Conservation (phyloP, 2,113 vertebrate genomes). For the Cyanistes caeruleus region DNA sequence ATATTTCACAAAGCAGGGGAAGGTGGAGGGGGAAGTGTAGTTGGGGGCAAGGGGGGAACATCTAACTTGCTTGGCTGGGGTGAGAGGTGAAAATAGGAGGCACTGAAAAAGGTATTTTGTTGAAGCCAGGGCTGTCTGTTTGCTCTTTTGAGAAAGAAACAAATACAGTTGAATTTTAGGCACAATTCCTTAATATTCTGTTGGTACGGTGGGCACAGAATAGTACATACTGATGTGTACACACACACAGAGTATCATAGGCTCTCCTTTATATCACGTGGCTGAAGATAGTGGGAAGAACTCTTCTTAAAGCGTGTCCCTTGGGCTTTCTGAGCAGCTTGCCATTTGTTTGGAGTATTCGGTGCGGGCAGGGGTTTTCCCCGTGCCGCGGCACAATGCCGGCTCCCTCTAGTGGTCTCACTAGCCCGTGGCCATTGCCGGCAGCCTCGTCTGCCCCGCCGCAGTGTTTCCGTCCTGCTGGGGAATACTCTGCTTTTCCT, state of each 20-base stretch:
- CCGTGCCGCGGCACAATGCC: not conserved
- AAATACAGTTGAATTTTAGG: not conserved
- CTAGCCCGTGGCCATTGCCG: not conserved
- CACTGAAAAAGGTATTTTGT: not conserved
- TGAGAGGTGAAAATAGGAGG: not conserved
- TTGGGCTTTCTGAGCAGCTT: not conserved
- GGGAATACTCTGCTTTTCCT: not conserved
- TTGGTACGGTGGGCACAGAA: not conserved
- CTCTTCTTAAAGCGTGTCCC: not conserved
- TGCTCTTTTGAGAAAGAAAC: not conserved
- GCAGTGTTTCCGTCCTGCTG: not conserved
- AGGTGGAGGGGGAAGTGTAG: not conserved
- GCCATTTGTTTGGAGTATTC: not conserved
- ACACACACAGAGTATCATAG: not conserved
- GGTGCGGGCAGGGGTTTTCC: rapidly evolving
- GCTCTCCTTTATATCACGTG: not conserved
- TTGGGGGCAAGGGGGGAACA: not conserved
- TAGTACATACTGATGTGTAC: too few species aligned
- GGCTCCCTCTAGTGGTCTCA: constrained; percentile 35
- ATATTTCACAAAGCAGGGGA: not conserved
- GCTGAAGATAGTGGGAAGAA: not conserved
- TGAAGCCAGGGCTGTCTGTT: not conserved
- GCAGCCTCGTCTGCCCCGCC: not conserved
- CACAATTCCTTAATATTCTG: not conserved
- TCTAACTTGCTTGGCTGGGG: not conserved